Base-by-base conservation (phyloP, 2,797 vertebrate genomes). In the Microcaecilia unicolor region DNA sequence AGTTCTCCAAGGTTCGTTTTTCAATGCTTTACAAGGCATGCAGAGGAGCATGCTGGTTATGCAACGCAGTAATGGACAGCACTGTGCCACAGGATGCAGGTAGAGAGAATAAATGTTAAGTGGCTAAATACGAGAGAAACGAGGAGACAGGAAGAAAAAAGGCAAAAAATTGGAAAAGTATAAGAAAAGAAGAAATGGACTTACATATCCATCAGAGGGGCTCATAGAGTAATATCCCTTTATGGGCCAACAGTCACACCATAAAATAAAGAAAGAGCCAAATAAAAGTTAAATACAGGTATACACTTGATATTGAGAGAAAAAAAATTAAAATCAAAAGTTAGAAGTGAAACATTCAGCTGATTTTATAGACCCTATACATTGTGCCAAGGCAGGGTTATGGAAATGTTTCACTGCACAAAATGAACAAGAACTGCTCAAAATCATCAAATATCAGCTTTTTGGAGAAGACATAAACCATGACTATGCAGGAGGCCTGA, bases 161-260 rank as follows among this genome's bases (percentile, higher is more conserved):
- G 64, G 43, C 43, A 68, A 34, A 55, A 64, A 72, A 55, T 0
- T 4, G 37, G 45, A 58, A 18, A 62, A 62, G 34, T 39, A 58
- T 58, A 56, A n/a, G n/a, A n/a, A n/a, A 74, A 76, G 51, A 67
- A 79, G 83, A 61, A 49, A 51, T 51, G 71, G 45, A 93, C 92
- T 95, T 93, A 95, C 91, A 93, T 90, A 89, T 83, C 75, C 88
- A 76, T 90, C 86, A 88, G 85, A 92, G 51, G 87, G 87, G 83
- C 83, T 88, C 85, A 91, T 78, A 88, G 84, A 91, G 85, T 86
- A 89, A 91, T 84, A 88, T 76, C 87, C 90, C 89, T 94, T 91
- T 74, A 78, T 24, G 47, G 76, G 75, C 53, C 84, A 68, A 84
- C 65, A 81, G 55, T 57, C 70, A 86, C 49, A 80, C 59, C 54